A percentile compares a stretch with the other conserved stretches of the same genome.
phyloP scores from a whole-genome alignment of 2,888 invertebrate species.

The Cheilosia urbana region DNA sequence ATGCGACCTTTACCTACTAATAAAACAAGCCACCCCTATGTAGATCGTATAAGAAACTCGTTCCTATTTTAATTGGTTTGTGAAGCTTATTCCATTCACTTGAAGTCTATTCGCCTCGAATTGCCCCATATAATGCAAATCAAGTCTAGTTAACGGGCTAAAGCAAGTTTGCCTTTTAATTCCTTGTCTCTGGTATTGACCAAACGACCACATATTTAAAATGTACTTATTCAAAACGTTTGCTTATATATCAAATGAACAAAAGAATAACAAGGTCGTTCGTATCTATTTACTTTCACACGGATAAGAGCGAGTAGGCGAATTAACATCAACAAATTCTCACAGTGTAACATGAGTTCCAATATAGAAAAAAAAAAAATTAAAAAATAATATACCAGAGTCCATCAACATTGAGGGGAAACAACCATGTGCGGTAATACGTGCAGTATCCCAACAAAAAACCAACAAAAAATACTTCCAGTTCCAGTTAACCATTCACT shows the following conservation, averaged over 20 bases:
- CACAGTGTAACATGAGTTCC: constrained; percentile 20
- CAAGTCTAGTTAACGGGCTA: constrained; percentile 1
- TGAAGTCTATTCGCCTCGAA: constrained; percentile 4
- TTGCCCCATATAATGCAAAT: constrained; percentile 15
- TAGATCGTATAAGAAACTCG: constrained; percentile 23
- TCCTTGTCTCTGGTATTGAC: background rate
- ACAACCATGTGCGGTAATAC: constrained; percentile 36
- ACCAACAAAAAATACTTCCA: constrained; percentile 33
- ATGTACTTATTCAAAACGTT: background rate
- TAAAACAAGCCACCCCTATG: background rate
- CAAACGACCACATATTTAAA: background rate
- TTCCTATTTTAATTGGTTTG: constrained; percentile 17
- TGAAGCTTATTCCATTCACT: constrained; percentile 15
- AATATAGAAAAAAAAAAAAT: background rate
- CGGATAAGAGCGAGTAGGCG: background rate
- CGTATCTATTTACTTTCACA: background rate
- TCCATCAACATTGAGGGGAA: constrained; percentile 34
- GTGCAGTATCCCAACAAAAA: constrained; percentile 9
- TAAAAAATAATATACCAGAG: constrained; percentile 2
- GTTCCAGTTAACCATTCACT: constrained; percentile 59
- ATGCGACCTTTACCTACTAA: background rate
- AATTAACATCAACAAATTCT: constrained; percentile 3
- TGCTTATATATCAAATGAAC: background rate
- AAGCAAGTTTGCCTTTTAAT: constrained; percentile 8
- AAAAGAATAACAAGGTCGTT: background rate